phyloP scores from a whole-genome alignment of 2,113 vertebrate genomes.

The Pholis gunnellus region DNA sequence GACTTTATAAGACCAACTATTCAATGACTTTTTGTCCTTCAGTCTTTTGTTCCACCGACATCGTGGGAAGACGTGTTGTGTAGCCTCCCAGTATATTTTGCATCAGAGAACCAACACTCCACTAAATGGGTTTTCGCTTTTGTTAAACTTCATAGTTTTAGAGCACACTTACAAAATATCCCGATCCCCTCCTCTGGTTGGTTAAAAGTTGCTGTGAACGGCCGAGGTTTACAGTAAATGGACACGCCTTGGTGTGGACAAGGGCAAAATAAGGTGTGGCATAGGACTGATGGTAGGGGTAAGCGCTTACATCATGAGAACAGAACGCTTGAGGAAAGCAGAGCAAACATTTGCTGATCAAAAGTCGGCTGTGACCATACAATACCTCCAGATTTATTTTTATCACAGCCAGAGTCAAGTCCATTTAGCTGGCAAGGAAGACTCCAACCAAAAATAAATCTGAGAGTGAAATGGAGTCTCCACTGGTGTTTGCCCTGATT shows the following conservation, averaged over 20 bases:
- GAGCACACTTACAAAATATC: background rate
- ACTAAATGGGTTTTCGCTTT: background rate
- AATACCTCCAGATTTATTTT: slow-evolving; percentile 11
- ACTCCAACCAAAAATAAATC: background rate
- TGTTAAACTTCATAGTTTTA: background rate
- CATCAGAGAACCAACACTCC: background rate
- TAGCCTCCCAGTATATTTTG: background rate
- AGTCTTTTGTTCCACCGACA: background rate
- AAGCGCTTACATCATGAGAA: slow-evolving; percentile 48
- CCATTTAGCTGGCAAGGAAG: background rate
- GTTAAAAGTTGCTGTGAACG: slow-evolving; percentile 6
- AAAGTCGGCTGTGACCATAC: slow-evolving; percentile 11
- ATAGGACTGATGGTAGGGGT: background rate
- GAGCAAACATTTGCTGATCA: slow-evolving; percentile 69
- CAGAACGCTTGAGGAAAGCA: slow-evolving; percentile 5
- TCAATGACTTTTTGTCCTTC: background rate
- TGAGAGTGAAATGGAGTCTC: slow-evolving; percentile 47
- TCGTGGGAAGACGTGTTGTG: background rate
- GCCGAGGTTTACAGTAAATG: slow-evolving; percentile 68
- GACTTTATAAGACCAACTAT: background rate
- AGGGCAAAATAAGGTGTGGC: slow-evolving; percentile 73
- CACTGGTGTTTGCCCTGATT: slow-evolving; percentile 39
- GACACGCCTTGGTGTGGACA: slow-evolving; percentile 55
- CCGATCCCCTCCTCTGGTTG: background rate
- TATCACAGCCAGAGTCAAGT: background rate